Base-by-base conservation (phyloP, 23 tunicate genomes). In the Ciona savignyi region DNA sequence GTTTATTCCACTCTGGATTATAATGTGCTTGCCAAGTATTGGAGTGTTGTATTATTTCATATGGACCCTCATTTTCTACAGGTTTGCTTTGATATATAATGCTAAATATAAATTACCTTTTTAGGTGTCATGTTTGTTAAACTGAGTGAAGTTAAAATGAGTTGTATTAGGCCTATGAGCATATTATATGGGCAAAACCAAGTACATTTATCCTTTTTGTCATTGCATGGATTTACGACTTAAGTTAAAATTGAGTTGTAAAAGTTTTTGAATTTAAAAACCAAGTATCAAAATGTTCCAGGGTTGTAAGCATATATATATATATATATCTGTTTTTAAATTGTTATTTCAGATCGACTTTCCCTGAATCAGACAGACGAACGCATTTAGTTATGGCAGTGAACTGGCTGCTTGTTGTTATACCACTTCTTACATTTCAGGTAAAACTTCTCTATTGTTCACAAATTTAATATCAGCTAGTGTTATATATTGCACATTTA, bases 1-100 rank as follows among this genome's bases (percentile, higher is more conserved):
- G 15, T 89, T 95, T 72, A 84, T 95, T 24, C 99, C 99, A 9
- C 60, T 95, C 63, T 95, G 99, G 99, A 85, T 95, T 32, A 80
- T 84, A 2, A 95, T 95, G 99, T 91, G 99, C 71, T 49, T 89
- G 21, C 99, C 99, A 4, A 61, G 86, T 27, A 77, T 94, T 66
- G 95, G 74, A 9, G 88, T 78, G 35, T 72, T 94, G 1, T 83
- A 94, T 68, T 87, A 94, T 73, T 79, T 94, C 32, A 66, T 82
- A 2, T 94, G 99, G 99, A 66, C 99, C 9, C 67, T 94, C 15
- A 74, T 87, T 74, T 94, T 83, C 70, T 86, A 71, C 75, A 83
- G 99, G 95, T 87, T 65, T 9, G 75, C 30, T 75, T 56, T 73
- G 82, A 92, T 85, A 51, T 62, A 62, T 78, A 23, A 20, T 34